Percentiles rank a stretch among this genome's conserved stretches.
These are phyloP conservation scores for Lonchura striata DNA, from an alignment of 2,113 vertebrate genomes.

Conservation along the genomic window DNA sequence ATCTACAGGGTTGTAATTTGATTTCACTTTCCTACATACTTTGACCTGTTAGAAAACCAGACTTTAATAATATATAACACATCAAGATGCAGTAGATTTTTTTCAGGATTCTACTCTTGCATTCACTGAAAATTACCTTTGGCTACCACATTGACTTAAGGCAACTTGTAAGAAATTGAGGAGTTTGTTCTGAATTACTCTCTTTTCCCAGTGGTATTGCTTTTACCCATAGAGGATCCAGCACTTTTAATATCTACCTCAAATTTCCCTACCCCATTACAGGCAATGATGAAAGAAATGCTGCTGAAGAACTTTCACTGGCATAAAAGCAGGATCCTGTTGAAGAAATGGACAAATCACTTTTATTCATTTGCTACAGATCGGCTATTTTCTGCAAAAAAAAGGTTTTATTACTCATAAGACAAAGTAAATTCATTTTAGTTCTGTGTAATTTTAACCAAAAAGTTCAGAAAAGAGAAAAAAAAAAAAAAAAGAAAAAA, in stretches of 20 bases:
- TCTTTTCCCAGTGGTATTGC: background rate
- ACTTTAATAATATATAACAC: background rate
- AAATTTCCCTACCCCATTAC: background rate
- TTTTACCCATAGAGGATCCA: background rate
- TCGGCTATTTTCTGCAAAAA: background rate
- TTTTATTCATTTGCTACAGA: background rate
- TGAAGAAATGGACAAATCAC: background rate
- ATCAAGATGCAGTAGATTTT: background rate
- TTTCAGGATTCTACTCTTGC: background rate
- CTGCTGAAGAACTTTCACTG: background rate
- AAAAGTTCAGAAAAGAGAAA: background rate
- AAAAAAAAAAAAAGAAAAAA: background rate
- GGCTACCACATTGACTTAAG: background rate
- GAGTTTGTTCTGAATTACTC: background rate
- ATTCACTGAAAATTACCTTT: background rate
- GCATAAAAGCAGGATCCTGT: background rate
- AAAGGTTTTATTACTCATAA: background rate
- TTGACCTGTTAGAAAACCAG: background rate
- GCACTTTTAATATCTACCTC: background rate
- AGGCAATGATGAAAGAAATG: background rate
- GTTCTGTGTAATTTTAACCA: background rate
- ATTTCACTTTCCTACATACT: background rate
- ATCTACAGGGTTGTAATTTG: background rate
- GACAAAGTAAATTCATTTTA: background rate
- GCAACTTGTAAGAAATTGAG: background rate